Evolutionary conservation across 2,797 vertebrate species (phyloP), one percentile per base, ranked within the genome.

Genomic region (Coilia nasus): DNA sequence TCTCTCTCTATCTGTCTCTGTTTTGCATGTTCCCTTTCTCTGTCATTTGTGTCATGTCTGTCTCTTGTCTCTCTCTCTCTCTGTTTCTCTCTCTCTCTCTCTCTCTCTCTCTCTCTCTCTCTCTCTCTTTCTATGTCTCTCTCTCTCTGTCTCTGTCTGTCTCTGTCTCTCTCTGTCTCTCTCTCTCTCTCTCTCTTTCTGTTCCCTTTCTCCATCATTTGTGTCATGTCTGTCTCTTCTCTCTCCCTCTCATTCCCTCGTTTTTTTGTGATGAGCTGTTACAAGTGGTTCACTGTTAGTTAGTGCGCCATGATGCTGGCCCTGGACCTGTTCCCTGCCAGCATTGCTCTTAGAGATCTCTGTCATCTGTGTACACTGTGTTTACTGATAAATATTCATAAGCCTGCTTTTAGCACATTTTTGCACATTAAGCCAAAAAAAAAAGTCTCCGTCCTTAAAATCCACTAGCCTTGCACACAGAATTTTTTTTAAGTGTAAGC

Each of bases 301-400:
- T 75, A 4, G 28, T 75, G 14, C 4, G 31, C 15, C 67, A 19
- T 75, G 28, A 75, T 6, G 14, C 35, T 75, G 67, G 28, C 31
- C 67, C 67, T 54, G 59, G 28, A 54, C 57, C 67, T 60, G 46
- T 81, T 54, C 35, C 82, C 62, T 31, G 82, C 28, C 57, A 47
- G 83, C 28, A 6, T 3, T 56, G 81, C 12, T 41, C 85, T 75
- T 60, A 50, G 56, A 28, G 10, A 87, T 59, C 71, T n/a, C 71
- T 23, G 25, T 23, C 17, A 23, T 86, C 88, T 82, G 80, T 62
- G 88, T 62, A 87, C 62, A 85, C 56, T 83, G 71, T 75, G 82
- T 85, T 50, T 83, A 46, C 81, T 88, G n/a, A 88, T 87, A 83
- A 87, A 89, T 88, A 88, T 87, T 87, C 82, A 85, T 88, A 78